phyloP scores from a whole-genome alignment of 92 coral and sea anemone genomes.

The Diadumene lineata region DNA sequence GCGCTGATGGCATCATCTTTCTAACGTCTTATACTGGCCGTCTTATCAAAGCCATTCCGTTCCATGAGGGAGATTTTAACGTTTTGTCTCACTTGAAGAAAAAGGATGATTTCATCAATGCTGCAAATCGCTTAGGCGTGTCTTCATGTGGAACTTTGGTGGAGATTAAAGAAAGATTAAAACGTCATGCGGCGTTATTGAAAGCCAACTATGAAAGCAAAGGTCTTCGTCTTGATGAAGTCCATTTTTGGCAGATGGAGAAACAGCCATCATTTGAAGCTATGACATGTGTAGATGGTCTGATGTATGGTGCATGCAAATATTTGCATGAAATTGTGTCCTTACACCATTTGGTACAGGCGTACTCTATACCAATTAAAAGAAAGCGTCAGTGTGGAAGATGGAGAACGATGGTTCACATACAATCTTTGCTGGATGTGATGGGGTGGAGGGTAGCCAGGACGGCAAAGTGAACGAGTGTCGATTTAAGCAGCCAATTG shows the following conservation, averaged over 20 bases:
- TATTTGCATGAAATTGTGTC: too few species aligned
- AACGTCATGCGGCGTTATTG: not conserved
- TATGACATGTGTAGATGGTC: slow-evolving; percentile 32
- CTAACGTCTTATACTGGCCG: slow-evolving; percentile 43
- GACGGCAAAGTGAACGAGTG: too few species aligned
- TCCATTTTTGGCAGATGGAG: slow-evolving; percentile 48
- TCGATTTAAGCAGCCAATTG: too few species aligned
- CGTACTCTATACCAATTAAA: slow-evolving; percentile 46
- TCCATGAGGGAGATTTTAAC: slow-evolving; percentile 20
- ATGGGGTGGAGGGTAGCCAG: too few species aligned
- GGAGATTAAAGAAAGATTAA: slow-evolving; percentile 36
- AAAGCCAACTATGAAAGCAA: slow-evolving; percentile 8
- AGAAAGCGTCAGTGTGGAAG: slow-evolving; percentile 62
- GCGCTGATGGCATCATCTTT: slow-evolving; percentile 36
- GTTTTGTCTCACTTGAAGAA: slow-evolving; percentile 31
- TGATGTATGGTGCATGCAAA: slow-evolving; percentile 53
- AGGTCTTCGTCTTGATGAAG: slow-evolving; percentile 27
- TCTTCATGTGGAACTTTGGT: slow-evolving; percentile 40
- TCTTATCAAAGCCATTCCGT: slow-evolving; percentile 40
- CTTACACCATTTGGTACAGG: slow-evolving; percentile 43
- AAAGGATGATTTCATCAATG: slow-evolving; percentile 42
- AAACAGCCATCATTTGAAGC: slow-evolving; percentile 24
- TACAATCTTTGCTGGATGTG: slow-evolving; percentile 50
- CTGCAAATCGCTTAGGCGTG: slow-evolving; percentile 38
- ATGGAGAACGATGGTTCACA: slow-evolving; percentile 19